A percentile compares a stretch with the other conserved stretches of the same genome.
Evolutionary conservation across 2,113 vertebrate genomes (phyloP).

Genomic region (Pelvicachromis taeniatus): DNA sequence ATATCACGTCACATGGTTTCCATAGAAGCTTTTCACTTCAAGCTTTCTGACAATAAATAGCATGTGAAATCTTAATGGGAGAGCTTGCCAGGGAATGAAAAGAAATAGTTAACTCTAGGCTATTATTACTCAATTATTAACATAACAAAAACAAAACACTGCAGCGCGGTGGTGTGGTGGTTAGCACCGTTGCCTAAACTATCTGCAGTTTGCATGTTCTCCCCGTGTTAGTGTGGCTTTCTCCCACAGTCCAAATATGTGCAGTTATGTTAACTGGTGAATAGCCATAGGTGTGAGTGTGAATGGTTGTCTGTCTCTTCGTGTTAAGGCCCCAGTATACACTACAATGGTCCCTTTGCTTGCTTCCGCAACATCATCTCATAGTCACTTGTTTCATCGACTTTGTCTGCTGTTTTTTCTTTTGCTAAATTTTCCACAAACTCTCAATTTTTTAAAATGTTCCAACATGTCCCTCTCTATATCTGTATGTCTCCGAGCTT

Average conservation of each 20-base stretch:
- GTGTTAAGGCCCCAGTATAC: not conserved
- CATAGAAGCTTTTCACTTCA: not conserved
- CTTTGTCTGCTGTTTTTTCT: not conserved
- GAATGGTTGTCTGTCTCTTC: not conserved
- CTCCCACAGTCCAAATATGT: not conserved
- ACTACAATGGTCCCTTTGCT: not conserved
- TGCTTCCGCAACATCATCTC: not conserved
- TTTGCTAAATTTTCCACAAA: not conserved
- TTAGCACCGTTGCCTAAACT: too few relatives aligned
- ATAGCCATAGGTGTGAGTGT: not conserved
- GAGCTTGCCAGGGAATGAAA: not conserved
- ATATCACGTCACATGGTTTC: not conserved
- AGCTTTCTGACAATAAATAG: not conserved
- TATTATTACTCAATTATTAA: not conserved
- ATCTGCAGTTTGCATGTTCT: too few relatives aligned
- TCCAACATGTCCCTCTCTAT: not conserved
- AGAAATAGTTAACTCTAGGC: not conserved
- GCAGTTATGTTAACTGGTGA: not conserved
- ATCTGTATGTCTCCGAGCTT: not conserved
- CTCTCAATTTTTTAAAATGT: not conserved
- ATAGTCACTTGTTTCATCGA: not conserved
- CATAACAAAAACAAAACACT: too few relatives aligned
- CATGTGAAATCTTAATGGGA: accelerated
- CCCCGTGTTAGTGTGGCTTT: too few relatives aligned
- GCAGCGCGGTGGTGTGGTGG: too few relatives aligned